Evolutionary conservation across 2,113 vertebrate species (phyloP), one percentile per base, ranked within the genome.

Genomic region (Columba janthina): DNA sequence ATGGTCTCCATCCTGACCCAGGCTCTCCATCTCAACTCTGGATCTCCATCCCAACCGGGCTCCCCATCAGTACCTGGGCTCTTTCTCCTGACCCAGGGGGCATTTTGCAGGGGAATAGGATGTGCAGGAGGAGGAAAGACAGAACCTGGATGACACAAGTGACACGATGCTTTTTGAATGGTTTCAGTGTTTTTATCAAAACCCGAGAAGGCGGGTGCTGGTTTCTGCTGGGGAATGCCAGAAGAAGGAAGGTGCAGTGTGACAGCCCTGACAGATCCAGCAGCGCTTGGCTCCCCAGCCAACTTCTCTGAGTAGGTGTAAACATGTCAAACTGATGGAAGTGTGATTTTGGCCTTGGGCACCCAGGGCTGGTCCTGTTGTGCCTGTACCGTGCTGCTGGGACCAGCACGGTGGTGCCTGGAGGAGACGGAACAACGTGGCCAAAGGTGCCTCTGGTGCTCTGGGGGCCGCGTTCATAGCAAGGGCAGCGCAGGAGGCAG

Each of bases 401-500:
- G 64, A 4, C 20, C n/a, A 26, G 31, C 10, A 10, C 8, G 11
- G 31, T 15, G 34, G 46, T 15, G 40, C 34, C 64, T 2, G 1
- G 40, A 28, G 38, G 56, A 22, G 32, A 1, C 12, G 2, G 32
- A 28, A 34, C 72, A 12, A 42, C 9, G 2, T 5, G 60, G 36
- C n/a, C 62, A 12, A 13, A 24, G 46, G 29, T 21, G 60, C 67
- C 42, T 8, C 9, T 26, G 69, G 28, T 46, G 61, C 61, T 48
- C 46, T 44, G 2, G 7, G n/a, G 19, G 15, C 31, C 4, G 1
- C 9, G 3, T 16, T 32, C 9, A 3, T 11, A 36, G 56, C 18
- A 1, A 10, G 2, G 15, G 4, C 36, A 6, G 64, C 0, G 1
- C n/a, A 3, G 85, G 65, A 26, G 32, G 34, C 34, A 29, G 12